A percentile compares a stretch with the other conserved stretches of the same genome.
Conservation (phyloP, 2,888 invertebrate species). For the Hypercompe scribonia region DNA sequence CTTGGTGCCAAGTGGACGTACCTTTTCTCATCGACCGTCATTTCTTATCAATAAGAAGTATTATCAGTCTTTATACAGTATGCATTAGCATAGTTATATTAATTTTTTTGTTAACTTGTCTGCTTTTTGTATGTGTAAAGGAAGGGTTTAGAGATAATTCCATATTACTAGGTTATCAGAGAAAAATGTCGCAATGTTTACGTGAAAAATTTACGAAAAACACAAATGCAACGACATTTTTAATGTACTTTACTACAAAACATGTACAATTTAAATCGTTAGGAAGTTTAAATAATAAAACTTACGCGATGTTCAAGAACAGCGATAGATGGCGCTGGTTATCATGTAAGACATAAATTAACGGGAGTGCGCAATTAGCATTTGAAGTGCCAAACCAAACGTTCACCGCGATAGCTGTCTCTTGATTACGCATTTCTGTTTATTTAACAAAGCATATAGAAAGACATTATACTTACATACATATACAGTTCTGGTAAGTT, state of each 20-base stretch:
- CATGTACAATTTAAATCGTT: background rate
- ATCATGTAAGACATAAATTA: slow-evolving; percentile 30
- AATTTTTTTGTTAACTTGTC: background rate
- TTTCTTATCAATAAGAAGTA: background rate
- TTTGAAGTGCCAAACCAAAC: slow-evolving; percentile 34
- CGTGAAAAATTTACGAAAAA: too few relatives aligned
- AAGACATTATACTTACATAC: background rate
- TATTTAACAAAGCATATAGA: slow-evolving; percentile 25
- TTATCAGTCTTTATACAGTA: background rate
- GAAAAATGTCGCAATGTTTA: background rate
- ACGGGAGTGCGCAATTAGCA: slow-evolving; percentile 37
- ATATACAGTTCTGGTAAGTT: slow-evolving; percentile 8
- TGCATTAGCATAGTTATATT: background rate
- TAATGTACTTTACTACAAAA: background rate
- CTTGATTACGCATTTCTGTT: slow-evolving; percentile 26
- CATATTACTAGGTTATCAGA: background rate
- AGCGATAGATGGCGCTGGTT: slow-evolving; percentile 29
- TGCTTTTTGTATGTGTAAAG: background rate
- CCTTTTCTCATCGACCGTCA: background rate
- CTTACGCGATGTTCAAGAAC: slow-evolving; percentile 5
- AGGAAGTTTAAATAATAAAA: background rate
- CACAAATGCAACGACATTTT: background rate
- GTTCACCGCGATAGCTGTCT: slow-evolving; percentile 27
- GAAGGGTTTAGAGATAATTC: background rate
- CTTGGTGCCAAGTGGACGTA: slow-evolving; percentile 1